Conservation (phyloP, 64 coral and sea anemone species). For the Hydrozoanthus tunicans region DNA sequence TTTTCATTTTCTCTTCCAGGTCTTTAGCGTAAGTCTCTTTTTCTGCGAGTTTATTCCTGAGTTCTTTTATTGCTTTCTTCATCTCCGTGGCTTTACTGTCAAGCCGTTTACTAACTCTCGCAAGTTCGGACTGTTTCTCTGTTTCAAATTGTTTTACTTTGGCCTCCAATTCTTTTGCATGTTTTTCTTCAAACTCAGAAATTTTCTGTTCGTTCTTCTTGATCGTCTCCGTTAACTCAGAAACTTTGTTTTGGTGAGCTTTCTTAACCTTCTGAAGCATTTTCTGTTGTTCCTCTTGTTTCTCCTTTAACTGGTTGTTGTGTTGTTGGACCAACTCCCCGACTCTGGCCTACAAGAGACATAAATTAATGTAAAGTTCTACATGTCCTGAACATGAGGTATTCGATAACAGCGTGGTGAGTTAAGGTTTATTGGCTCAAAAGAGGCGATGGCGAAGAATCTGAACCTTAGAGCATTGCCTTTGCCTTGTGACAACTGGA, state of each 20-base stretch:
- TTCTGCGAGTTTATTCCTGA: constrained; percentile 82
- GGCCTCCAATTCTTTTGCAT: constrained; percentile 63
- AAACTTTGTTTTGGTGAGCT: constrained; percentile 85
- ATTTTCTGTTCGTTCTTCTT: constrained; percentile 79
- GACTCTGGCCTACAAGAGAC: constrained; percentile 67
- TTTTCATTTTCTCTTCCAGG: constrained; percentile 79
- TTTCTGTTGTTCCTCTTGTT: constrained; percentile 95
- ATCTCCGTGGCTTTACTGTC: constrained; percentile 94
- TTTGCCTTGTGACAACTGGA: too few relatives aligned
- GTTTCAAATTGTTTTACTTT: constrained; percentile 76
- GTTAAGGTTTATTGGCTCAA: too few relatives aligned
- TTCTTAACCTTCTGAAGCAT: constrained; percentile 83
- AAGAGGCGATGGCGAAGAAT: too few relatives aligned
- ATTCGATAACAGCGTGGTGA: too few relatives aligned
- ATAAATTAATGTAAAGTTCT: neutral
- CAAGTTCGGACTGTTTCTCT: constrained; percentile 90
- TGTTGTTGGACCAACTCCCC: constrained; percentile 92
- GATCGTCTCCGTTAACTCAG: constrained; percentile 69
- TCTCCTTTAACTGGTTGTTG: constrained; percentile 85
- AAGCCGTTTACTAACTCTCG: constrained; percentile 79
- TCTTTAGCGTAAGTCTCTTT: constrained; percentile 76
- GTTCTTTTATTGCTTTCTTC: constrained; percentile 96
- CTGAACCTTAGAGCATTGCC: too few relatives aligned
- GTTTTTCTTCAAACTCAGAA: constrained; percentile 70
- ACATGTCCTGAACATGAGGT: neutral